A percentile compares a stretch with the other conserved stretches of the same genome.
These are phyloP conservation scores for Geothlypis trichas DNA, from an alignment of 2,113 vertebrate species.

Conservation along the genomic window DNA sequence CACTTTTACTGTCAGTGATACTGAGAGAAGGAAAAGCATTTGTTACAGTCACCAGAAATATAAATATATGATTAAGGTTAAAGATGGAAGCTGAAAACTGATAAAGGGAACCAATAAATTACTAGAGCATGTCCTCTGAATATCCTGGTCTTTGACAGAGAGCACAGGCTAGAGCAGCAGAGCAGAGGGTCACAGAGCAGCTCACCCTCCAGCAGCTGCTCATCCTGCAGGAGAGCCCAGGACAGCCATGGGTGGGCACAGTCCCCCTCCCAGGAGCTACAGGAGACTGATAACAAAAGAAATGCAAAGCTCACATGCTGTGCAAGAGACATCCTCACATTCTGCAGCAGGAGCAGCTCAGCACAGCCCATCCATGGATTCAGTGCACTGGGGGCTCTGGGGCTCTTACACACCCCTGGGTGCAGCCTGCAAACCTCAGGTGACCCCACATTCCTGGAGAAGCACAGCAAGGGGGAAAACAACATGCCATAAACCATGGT, in stretches of 20 bases:
- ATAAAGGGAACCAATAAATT: background rate
- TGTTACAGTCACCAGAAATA: background rate
- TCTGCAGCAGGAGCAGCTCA: background rate
- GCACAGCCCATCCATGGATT: fast-evolving
- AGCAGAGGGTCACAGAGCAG: background rate
- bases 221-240: fast-evolving
- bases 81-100: background rate
- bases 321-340: background rate
- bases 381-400: background rate
- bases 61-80: background rate
- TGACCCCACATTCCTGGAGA: background rate
- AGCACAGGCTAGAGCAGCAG: background rate
- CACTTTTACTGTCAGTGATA: background rate
- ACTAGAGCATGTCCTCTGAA: background rate
- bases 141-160: background rate
- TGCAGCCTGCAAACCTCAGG: background rate
- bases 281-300: background rate
- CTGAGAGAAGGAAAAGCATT: background rate
- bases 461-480: background rate
- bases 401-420: background rate
- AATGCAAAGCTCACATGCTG: background rate
- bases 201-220: background rate
- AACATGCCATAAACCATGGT: background rate
- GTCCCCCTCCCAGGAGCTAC: background rate
- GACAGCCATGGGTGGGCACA: background rate